Evolutionary conservation across 2,888 invertebrate species (phyloP), one percentile per base, ranked within the genome.

Genomic region (Schizaphis graminum): DNA sequence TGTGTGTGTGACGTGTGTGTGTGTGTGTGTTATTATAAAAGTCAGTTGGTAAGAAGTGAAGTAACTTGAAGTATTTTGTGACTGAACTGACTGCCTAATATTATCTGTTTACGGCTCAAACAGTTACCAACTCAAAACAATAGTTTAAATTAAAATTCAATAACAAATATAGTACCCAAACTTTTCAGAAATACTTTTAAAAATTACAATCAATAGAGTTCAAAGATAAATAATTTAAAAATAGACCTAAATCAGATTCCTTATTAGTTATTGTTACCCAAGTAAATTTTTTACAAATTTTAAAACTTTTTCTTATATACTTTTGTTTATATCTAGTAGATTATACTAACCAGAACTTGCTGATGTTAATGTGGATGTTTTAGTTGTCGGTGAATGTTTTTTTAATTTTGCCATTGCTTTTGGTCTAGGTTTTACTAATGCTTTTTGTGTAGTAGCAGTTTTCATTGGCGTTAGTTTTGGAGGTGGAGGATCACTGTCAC

Each of bases 401-500:
- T 95, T 94, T 41, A 95, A 89, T 56, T 94, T 94, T n/a, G 95
- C 95, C 67, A 95, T 95, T 61, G 95, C 95, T 93, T 95, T 95
- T 16, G 95, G 95, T 91, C 95, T 95, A 2, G 96, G 96, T 95
- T 97, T 96, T 95, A 94, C 94, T 35, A 94, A 85, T n/a, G 85
- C 88, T 92, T 94, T 95, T 94, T 95, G 94, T 56, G 93, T 88
- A 41, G 95, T 91, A 35, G 94, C 90, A 87, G 84, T 95, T 95
- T 96, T 96, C 94, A 96, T 95, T 11, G 96, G 95, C 67, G 95
- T 96, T 41, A 96, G 95, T 95, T 96, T 97, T 4, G 96, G 95
- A 26, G 96, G 96, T 86, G 96, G 95, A 41, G 96, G 96, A 91
- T 95, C 94, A 86, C 94, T 95, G 94, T 97, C 96, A 95, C 97